phyloP scores from a whole-genome alignment of 2,113 vertebrate genomes.

The Larimichthys crocea region DNA sequence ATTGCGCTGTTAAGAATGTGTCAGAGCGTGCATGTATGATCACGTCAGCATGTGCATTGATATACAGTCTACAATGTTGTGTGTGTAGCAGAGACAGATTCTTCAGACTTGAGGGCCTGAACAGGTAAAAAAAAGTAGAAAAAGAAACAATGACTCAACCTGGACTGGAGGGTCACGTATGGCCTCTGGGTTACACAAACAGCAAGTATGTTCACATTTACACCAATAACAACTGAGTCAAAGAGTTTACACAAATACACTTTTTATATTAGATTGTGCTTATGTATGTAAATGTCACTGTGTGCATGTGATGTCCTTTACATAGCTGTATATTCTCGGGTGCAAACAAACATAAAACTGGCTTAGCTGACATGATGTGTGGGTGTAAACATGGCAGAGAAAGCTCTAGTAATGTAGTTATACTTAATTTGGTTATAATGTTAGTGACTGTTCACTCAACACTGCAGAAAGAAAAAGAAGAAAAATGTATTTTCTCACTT shows the following conservation, averaged over 20 bases:
- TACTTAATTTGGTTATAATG: neutral
- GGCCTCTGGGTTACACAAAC: slow-evolving; percentile 21
- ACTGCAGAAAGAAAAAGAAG: neutral
- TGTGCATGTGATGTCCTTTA: neutral
- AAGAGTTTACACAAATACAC: neutral
- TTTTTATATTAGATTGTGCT: neutral
- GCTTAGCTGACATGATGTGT: neutral
- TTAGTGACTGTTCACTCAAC: neutral
- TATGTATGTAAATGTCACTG: neutral
- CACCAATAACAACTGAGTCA: neutral
- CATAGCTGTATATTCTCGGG: neutral
- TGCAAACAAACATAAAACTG: neutral
- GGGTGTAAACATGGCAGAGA: neutral
- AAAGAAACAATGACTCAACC: slow-evolving; percentile 24
- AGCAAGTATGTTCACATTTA: neutral
- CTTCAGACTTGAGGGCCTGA: slow-evolving; percentile 10
- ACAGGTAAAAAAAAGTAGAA: slow-evolving; percentile 16
- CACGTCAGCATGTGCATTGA: neutral
- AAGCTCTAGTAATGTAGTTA: neutral
- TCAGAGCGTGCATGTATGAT: neutral
- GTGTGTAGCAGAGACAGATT: neutral
- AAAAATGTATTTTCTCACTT: neutral
- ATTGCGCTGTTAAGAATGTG: slow-evolving; percentile 17
- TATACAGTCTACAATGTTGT: neutral
- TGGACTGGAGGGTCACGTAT: slow-evolving; percentile 22